phyloP scores from a whole-genome alignment of 2,113 vertebrate genomes.

The Nyctereutes procyonoides region DNA sequence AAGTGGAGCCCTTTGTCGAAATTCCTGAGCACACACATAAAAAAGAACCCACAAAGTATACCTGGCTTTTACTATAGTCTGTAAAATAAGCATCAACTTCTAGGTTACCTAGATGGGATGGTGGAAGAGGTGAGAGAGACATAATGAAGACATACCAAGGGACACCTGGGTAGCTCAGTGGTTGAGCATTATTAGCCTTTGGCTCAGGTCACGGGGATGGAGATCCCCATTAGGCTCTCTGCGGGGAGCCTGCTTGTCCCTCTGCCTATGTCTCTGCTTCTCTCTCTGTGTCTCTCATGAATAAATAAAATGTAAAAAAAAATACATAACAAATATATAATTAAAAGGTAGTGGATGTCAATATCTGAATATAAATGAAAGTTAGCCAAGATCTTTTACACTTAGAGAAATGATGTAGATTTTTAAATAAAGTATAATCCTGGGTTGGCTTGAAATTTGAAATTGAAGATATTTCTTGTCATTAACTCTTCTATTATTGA shows the following conservation, averaged over 20 bases:
- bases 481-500: neutral
- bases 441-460: neutral
- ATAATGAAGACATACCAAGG: no score
- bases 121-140: no score
- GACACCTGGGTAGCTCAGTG: no score
- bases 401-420: neutral
- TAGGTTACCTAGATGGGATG: neutral
- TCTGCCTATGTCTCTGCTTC: no score
- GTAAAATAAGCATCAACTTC: neutral
- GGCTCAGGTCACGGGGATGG: no score
- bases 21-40: neutral
- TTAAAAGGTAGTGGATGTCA: neutral
- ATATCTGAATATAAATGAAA: neutral
- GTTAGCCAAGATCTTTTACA: neutral
- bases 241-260: no score
- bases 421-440: slow-evolving; percentile 1
- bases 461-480: neutral
- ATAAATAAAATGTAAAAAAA: no score
- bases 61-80: neutral
- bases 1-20: neutral
- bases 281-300: no score
- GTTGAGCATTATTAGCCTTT: no score
- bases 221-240: no score
- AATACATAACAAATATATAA: neutral
- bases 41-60: neutral